These are phyloP conservation scores for Shinisaurus crocodilurus DNA, from an alignment of 2,113 vertebrate species.

Conservation along the genomic window DNA sequence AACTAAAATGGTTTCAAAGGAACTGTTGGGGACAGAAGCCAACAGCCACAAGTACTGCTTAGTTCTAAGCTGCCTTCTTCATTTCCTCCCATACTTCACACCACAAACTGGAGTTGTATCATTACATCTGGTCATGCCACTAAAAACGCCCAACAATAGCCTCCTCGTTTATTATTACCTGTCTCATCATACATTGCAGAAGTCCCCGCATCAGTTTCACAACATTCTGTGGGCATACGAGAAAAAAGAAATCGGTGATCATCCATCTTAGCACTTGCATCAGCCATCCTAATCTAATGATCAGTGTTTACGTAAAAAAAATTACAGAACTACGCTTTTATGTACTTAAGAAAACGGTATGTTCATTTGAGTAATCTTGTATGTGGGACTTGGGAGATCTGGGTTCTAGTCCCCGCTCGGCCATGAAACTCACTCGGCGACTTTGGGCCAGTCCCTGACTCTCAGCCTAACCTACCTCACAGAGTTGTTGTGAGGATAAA, in stretches of 20 bases:
- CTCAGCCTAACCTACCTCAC: too few relatives aligned
- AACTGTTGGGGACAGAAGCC: background rate
- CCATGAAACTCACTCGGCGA: too few relatives aligned
- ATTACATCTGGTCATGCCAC: background rate
- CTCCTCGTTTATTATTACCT: constrained; percentile 79
- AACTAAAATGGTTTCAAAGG: background rate
- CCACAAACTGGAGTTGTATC: background rate
- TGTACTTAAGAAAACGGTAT: background rate
- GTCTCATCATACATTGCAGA: constrained; percentile 98
- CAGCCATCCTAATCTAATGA: background rate
- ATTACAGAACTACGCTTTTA: background rate
- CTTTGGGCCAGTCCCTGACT: too few relatives aligned
- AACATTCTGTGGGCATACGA: constrained; percentile 88
- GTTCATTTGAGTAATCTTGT: background rate
- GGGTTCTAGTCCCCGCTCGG: too few relatives aligned
- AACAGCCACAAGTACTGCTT: background rate
- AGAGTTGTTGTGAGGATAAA: too few relatives aligned
- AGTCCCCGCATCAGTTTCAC: constrained; percentile 99
- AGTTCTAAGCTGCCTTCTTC: background rate
- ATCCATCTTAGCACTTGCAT: background rate
- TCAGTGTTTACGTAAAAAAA: background rate
- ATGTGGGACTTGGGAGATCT: too few relatives aligned
- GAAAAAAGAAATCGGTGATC: background rate
- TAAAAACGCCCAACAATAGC: background rate
- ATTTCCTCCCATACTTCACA: background rate